Evolutionary conservation across 64 coral and sea anemone species (phyloP), one percentile per base, ranked within the genome.

Genomic region (Cladopsammia gracilis): DNA sequence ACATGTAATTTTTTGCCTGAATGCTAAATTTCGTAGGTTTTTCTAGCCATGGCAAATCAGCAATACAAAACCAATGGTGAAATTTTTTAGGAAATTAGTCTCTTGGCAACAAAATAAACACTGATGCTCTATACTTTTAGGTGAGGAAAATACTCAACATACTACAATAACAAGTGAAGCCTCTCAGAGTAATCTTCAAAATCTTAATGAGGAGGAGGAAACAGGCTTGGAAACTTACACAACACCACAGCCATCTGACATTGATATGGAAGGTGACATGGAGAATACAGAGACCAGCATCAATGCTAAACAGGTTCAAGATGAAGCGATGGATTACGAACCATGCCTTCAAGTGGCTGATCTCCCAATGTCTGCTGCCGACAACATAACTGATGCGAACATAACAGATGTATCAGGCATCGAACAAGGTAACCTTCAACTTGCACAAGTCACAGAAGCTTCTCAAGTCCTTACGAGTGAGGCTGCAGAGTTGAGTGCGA

Each of bases 301-400:
- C 34, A 34, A 34, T 6, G 13, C 60, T 7, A 84, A 84, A 68
- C 80, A 84, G 62, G 44, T 10, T 20, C 43, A 25, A 24, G 80
- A 67, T 12, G 61, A 84, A 84, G 62, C 80, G 10, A 66, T 84
- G 80, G 80, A 84, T 16, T 84, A 49, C 68, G 80, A 84, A n/a
- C 62, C 60, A 6, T 84, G 80, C 45, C 19, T 84, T 20, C 80
- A 67, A 18, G 80, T 67, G 12, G 47, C 80, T 48, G 45, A 84
- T 51, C 42, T 84, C 26, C 80, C 66, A 15, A 66, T 84, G 80
- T 50, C 80, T 67, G 44, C 62, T 10, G 44, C 62, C 4, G 10
- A 11, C 58, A 62, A 24, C 44, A 67, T 64, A 10, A 67, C 61
- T 80, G 77, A 61, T 54, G 19, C 50, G 25, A 79, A 58, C 22